phyloP scores from a whole-genome alignment of 2,113 vertebrate species.

The Xiphophorus maculatus region DNA sequence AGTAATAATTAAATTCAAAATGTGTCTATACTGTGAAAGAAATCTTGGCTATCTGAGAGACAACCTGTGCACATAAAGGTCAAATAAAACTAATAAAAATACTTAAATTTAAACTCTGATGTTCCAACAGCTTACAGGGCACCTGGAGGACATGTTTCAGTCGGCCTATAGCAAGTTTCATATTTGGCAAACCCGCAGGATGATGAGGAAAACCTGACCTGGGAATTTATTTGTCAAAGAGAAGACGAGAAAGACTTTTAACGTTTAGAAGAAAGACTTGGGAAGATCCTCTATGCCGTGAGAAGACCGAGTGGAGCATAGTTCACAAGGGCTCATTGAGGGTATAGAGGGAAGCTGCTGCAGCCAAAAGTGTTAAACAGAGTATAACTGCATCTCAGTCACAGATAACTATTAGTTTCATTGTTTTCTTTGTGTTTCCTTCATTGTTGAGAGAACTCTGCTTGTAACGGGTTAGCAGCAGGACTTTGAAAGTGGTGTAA shows the following conservation, averaged over 20 bases:
- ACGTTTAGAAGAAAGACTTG: conserved; percentile 44
- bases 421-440: conserved; percentile 59
- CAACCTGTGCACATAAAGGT: too few relatives aligned
- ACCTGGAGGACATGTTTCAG: conserved; percentile 98
- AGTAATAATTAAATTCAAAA: background rate
- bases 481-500: conserved; percentile 59
- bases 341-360: conserved; percentile 56
- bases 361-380: conserved; percentile 54
- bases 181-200: conserved; percentile 93
- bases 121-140: conserved; percentile 86
- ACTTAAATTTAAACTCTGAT: conserved; percentile 1
- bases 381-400: conserved; percentile 61
- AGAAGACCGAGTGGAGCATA: conserved; percentile 37
- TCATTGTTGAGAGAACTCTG: conserved; percentile 49
- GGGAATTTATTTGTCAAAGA: conserved; percentile 14
- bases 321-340: conserved; percentile 45
- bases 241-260: conserved; percentile 38
- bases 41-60: too few relatives aligned
- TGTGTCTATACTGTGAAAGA: too few relatives aligned
- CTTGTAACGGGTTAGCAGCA: conserved; percentile 35
- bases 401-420: conserved; percentile 61
- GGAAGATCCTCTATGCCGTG: conserved; percentile 49
- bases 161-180: conserved; percentile 96
- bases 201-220: conserved; percentile 95
- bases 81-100: too few relatives aligned